These are phyloP conservation scores for Simalia tracyae DNA, from an alignment of 2,797 vertebrate species.

Conservation along the genomic window DNA sequence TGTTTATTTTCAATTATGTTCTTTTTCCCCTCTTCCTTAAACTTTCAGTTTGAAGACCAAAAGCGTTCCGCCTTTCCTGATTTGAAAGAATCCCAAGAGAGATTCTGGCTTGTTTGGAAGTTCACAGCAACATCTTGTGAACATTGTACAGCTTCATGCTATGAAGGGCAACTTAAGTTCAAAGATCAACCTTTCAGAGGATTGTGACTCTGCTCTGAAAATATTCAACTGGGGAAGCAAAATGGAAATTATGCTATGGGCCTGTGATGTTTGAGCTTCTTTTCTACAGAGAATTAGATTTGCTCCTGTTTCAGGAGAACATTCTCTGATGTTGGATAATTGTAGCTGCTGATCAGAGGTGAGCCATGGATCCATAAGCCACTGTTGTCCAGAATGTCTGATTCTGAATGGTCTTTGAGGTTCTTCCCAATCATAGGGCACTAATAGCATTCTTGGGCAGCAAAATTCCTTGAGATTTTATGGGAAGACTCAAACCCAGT, in stretches of 20 bases:
- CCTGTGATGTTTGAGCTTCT: conserved; percentile 33
- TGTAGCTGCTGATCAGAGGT: not conserved
- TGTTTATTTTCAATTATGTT: conserved; percentile 41
- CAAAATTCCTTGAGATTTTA: not conserved
- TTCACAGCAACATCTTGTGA: not conserved
- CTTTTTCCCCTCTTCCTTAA: conserved; percentile 32
- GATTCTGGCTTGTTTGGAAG: conserved; percentile 11
- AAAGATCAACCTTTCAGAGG: conserved; percentile 11
- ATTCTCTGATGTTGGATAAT: not conserved
- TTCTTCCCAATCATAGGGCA: not conserved
- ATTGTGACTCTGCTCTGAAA: conserved; percentile 15
- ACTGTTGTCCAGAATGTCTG: not conserved
- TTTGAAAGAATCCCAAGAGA: conserved; percentile 25
- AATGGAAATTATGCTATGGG: conserved; percentile 41
- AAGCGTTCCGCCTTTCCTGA: not conserved
- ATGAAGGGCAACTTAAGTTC: not conserved
- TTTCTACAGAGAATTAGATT: not conserved
- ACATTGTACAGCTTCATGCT: not conserved
- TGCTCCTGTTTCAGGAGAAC: not conserved
- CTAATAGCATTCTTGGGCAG: not conserved
- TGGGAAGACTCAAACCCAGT: not conserved
- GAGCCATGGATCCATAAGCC: not conserved
- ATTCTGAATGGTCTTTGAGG: not conserved
- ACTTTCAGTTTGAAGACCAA: conserved; percentile 41
- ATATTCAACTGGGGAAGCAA: conserved; percentile 24